Percentiles rank a stretch among this genome's conserved stretches.
These are phyloP conservation scores for Oxycera nigricornis DNA, from an alignment of 2,888 invertebrate genomes.

Conservation along the genomic window DNA sequence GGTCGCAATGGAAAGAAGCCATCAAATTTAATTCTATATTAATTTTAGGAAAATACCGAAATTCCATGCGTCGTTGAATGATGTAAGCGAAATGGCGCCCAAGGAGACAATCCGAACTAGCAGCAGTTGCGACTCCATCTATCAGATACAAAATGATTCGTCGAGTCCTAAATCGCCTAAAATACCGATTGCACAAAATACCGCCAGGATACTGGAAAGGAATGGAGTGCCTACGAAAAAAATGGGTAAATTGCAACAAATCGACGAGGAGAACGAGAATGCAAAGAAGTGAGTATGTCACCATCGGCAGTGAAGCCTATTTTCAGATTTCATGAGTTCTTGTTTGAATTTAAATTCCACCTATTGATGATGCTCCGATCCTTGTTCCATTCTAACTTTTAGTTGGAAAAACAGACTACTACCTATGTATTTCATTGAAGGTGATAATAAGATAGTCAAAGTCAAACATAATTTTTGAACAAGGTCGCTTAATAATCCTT, in stretches of 20 bases:
- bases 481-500: too few relatives aligned
- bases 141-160: constrained; percentile 36
- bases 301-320: too few relatives aligned
- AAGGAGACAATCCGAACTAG: constrained; percentile 47
- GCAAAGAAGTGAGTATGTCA: constrained; percentile 38
- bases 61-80: constrained; percentile 47
- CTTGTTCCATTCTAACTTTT: too few relatives aligned
- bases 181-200: constrained; percentile 53
- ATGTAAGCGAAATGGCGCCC: constrained; percentile 37
- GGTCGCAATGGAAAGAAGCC: background rate
- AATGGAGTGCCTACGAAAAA: constrained; percentile 51
- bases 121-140: constrained; percentile 52
- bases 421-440: too few relatives aligned
- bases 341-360: too few relatives aligned
- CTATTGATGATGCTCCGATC: too few relatives aligned
- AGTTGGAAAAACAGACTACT: too few relatives aligned
- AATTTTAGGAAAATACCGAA: constrained; percentile 39
- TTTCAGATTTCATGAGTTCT: too few relatives aligned
- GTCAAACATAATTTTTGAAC: too few relatives aligned
- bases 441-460: too few relatives aligned
- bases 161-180: constrained; percentile 47
- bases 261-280: constrained; percentile 25
- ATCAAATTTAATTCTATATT: background rate
- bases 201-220: constrained; percentile 53
- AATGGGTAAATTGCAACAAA: constrained; percentile 34